A percentile compares a stretch with the other conserved stretches of the same genome.
phyloP scores from a whole-genome alignment of 2,797 vertebrate species.

The Cossypha polioptera region DNA sequence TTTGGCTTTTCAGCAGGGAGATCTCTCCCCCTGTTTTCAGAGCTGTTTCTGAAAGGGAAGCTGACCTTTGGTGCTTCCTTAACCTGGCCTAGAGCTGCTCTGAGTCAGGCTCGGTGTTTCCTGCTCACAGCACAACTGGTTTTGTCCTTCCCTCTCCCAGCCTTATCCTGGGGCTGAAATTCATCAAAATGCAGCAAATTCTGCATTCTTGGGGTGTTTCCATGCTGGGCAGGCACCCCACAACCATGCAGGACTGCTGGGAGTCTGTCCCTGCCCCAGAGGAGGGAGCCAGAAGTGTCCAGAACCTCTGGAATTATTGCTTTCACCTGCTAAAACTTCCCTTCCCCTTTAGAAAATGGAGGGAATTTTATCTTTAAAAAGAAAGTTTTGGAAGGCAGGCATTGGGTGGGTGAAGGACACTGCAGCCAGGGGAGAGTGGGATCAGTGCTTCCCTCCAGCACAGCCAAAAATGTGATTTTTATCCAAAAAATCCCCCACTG shows the following conservation, averaged over 20 bases:
- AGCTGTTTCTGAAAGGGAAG: constrained; percentile 22
- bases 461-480: not conserved
- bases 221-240: accelerated
- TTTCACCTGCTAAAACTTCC: too few relatives aligned
- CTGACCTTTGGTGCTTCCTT: constrained; percentile 55
- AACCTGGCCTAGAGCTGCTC: not conserved
- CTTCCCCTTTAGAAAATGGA: not conserved
- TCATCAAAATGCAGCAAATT: not conserved
- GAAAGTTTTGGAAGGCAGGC: not conserved
- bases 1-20: not conserved
- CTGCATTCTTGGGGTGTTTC: not conserved
- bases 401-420: not conserved
- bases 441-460: not conserved
- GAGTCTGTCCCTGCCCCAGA: not conserved
- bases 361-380: not conserved
- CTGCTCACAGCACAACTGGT: not conserved
- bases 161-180: not conserved
- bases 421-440: not conserved
- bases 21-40: not conserved
- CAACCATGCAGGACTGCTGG: not conserved
- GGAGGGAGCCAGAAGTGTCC: not conserved
- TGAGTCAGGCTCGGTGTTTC: not conserved
- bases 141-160: too few relatives aligned
- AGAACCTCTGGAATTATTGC: not conserved
- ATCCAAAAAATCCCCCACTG: not conserved